phyloP scores from a whole-genome alignment of 2,113 vertebrate species.

The Donacobius atricapilla region DNA sequence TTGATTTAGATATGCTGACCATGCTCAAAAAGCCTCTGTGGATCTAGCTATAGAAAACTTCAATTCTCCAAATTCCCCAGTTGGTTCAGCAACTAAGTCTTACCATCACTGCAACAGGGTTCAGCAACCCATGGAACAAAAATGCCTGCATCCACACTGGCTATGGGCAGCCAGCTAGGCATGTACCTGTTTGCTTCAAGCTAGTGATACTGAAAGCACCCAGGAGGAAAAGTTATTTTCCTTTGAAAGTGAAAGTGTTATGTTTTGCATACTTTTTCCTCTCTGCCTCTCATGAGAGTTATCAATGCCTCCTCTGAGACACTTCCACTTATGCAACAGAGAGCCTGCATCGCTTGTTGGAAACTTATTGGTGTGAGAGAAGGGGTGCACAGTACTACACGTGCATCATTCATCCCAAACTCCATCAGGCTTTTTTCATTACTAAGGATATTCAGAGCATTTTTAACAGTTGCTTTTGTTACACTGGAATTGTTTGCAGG shows the following conservation, averaged over 20 bases:
- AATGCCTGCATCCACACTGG: neutral
- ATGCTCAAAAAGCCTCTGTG: conserved; percentile 27
- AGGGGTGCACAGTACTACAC: rapidly evolving
- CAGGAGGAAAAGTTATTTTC: conserved; percentile 49
- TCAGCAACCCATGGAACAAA: neutral
- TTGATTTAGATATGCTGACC: conserved; percentile 65
- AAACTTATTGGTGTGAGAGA: rapidly evolving
- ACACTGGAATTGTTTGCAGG: neutral
- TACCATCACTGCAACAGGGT: neutral
- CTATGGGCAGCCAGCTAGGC: neutral
- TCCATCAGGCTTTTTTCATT: neutral
- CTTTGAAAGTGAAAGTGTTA: conserved; percentile 59
- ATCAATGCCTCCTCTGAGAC: conserved; percentile 9
- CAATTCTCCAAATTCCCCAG: neutral
- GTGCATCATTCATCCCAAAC: neutral
- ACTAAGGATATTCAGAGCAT: neutral
- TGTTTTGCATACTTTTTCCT: conserved; percentile 34
- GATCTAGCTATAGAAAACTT: conserved; percentile 16
- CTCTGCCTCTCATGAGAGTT: conserved; percentile 26
- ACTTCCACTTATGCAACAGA: neutral
- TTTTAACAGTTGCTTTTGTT: neutral
- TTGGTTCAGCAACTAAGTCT: neutral
- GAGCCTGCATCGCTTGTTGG: neutral
- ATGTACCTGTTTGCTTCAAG: neutral
- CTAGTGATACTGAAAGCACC: conserved; percentile 2